A percentile compares a stretch with the other conserved stretches of the same genome.
Evolutionary conservation across 2,888 invertebrate genomes (phyloP).

Genomic region (Blastobasis adustella): DNA sequence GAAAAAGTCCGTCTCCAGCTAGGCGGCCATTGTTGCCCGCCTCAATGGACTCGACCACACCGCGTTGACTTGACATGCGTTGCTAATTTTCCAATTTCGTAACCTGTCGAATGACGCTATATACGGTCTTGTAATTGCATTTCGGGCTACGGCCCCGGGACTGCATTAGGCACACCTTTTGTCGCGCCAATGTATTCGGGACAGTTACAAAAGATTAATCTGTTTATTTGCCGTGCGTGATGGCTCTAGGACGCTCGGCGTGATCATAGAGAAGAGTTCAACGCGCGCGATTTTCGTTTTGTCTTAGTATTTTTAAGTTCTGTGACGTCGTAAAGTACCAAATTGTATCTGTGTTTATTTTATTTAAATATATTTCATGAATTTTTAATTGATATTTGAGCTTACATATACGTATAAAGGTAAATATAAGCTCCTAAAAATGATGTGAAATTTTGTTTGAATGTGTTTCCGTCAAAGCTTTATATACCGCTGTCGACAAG

Average conservation of each 20-base stretch:
- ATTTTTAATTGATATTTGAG: too few species aligned
- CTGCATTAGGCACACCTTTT: background rate
- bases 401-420: too few species aligned
- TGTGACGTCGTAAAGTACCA: too few species aligned
- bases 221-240: background rate
- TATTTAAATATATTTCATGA: too few species aligned
- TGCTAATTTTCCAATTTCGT: slow-evolving; percentile 62
- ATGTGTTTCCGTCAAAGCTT: too few species aligned
- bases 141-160: background rate
- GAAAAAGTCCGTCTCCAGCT: slow-evolving; percentile 15
- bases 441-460: too few species aligned
- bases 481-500: too few species aligned
- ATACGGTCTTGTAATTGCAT: slow-evolving; percentile 9
- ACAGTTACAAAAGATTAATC: too few species aligned
- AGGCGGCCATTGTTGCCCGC: slow-evolving; percentile 33
- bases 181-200: background rate
- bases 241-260: background rate
- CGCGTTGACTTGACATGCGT: slow-evolving; percentile 52
- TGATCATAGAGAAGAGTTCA: slow-evolving; percentile 9
- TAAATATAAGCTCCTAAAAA: too few species aligned
- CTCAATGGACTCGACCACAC: slow-evolving; percentile 64
- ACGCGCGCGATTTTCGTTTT: slow-evolving; percentile 3
- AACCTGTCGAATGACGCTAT: slow-evolving; percentile 15
- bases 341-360: too few species aligned
- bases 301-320: background rate